These are phyloP conservation scores for Myodes glareolus DNA, from an alignment of 2,113 vertebrate genomes.

Conservation along the genomic window DNA sequence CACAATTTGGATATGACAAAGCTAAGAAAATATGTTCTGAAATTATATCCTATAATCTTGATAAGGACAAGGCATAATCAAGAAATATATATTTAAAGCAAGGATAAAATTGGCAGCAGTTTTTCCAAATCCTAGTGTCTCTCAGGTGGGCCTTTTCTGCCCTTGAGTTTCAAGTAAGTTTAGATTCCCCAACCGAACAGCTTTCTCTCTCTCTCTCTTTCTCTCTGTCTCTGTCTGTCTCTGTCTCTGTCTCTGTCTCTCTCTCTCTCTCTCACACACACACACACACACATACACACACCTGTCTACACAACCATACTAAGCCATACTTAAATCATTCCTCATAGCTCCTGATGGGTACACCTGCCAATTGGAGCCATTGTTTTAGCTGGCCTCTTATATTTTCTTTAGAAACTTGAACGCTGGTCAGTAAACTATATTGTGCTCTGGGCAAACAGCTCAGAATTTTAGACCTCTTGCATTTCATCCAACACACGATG, in stretches of 20 bases:
- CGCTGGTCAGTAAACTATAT: neutral
- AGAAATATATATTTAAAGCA: neutral
- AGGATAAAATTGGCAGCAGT: neutral
- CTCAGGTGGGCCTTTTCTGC: neutral
- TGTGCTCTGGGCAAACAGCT: neutral
- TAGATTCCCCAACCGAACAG: neutral
- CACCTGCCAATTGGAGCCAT: neutral
- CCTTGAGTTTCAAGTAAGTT: neutral
- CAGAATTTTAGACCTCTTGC: neutral
- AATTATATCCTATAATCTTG: neutral
- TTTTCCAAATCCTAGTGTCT: neutral
- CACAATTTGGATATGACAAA: conserved; percentile 18
- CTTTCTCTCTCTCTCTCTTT: too few relatives aligned
- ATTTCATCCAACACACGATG: neutral
- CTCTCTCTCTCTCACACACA: neutral
- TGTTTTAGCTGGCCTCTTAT: neutral
- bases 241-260: too few relatives aligned
- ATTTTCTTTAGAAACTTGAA: conserved; percentile 36
- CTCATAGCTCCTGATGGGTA: neutral
- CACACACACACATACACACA: neutral
- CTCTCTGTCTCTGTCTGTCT: too few relatives aligned
- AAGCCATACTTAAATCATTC: neutral
- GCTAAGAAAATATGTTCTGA: neutral
- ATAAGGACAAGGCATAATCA: neutral
- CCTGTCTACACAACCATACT: neutral